These are phyloP conservation scores for Hucho hucho DNA, from an alignment of 2,113 vertebrate genomes.

Conservation along the genomic window DNA sequence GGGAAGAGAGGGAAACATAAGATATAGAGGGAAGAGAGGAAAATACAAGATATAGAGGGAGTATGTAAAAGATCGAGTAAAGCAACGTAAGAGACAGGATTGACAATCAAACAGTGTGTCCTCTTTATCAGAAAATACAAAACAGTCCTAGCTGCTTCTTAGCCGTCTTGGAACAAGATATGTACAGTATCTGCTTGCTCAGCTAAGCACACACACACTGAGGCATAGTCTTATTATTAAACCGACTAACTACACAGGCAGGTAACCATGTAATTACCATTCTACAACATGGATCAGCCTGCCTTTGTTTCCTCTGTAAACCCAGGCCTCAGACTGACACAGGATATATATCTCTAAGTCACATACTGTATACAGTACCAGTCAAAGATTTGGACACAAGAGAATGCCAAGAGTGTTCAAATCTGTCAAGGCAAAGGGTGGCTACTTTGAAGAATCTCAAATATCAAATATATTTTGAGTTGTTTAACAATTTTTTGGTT, in stretches of 20 bases:
- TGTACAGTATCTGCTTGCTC: slow-evolving; percentile 43
- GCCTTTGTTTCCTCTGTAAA: not conserved
- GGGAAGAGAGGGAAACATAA: no score
- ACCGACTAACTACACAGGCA: slow-evolving; percentile 20
- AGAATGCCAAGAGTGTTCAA: no score
- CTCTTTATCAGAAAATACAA: slow-evolving; percentile 35
- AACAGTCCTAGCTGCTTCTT: slow-evolving; percentile 51
- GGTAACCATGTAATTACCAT: not conserved
- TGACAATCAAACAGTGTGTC: slow-evolving; percentile 14
- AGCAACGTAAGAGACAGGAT: not conserved
- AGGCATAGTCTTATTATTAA: slow-evolving; percentile 7
- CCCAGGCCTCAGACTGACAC: not conserved
- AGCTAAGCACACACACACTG: slow-evolving; percentile 30
- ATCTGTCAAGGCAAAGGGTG: no score
- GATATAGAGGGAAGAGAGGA: not conserved
- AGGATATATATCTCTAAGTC: not conserved
- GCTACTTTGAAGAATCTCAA: no score
- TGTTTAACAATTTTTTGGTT: no score
- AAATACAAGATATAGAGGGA: not conserved
- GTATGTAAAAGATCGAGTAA: not conserved
- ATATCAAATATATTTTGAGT: no score
- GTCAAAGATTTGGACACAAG: no score
- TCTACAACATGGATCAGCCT: not conserved
- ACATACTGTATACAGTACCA: no score
- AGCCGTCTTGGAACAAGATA: slow-evolving; percentile 36